Evolutionary conservation across 2,113 vertebrate genomes (phyloP), one percentile per base, ranked within the genome.

Genomic region (Nibea coibor): DNA sequence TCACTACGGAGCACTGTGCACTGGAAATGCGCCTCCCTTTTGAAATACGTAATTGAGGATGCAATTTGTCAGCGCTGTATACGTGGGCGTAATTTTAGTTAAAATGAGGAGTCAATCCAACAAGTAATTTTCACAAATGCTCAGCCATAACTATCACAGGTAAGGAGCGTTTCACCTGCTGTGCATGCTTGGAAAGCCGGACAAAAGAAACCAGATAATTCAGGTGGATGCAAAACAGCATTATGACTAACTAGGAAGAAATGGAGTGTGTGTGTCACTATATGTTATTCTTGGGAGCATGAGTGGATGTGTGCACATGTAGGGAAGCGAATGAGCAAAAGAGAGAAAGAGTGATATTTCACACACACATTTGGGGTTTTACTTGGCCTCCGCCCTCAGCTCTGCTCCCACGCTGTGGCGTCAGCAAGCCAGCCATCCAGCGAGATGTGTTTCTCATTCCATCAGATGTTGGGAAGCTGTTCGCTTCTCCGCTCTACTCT

Each of bases 381-480:
- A 80, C 87, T 90, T 87, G 90, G 91, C 91, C 92, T 89, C 86
- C 82, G 59, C 89, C 88, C 88, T 87, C 75, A 24, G 79, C 90
- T 87, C 82, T 64, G 92, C 92, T 95, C 93, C 93, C 92, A 94
- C 91, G 92, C 91, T 93, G 92, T 91, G 91, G 92, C 82, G 87
- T 91, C 92, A 91, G 92, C 80, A 50, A 84, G 45, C 88, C 85
- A 70, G 85, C 80, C 87, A 86, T 82, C 61, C 75, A 80, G 67
- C 45, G 53, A 89, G 86, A 39, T 87, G 87, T 92, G 93, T 94
- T 95, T 94, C 90, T 94, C 93, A 92, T 95, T 94, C 91, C 90
- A 88, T 94, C 94, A 95, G 93, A 95, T 95, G 95, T 95, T 95
- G 93, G 92, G 92, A 92, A 93, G 91, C 93, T 84, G 91, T 88